Evolutionary conservation across 1,140 invertebrate species (phyloP).

Genomic region (Danaus plexippus): DNA sequence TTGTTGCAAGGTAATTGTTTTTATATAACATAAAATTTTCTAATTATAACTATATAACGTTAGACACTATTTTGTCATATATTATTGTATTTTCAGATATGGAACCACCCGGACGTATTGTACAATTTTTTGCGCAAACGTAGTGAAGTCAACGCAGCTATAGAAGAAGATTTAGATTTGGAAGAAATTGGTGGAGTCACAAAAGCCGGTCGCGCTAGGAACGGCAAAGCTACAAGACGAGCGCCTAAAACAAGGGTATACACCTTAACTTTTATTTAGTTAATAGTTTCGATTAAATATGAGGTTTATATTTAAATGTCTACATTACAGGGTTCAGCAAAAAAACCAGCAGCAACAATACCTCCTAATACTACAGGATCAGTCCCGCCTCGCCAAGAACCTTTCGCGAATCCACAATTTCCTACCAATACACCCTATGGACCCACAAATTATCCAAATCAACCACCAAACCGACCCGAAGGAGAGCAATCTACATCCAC

Average conservation of each 20-base stretch:
- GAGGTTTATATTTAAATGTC: slow-evolving; percentile 11
- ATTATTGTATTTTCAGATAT: slow-evolving; percentile 78
- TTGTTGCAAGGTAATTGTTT: slow-evolving; percentile 87
- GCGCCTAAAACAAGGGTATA: slow-evolving; percentile 43
- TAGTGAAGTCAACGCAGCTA: slow-evolving; percentile 80
- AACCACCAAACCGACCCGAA: slow-evolving; percentile 36
- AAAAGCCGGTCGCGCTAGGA: slow-evolving; percentile 52
- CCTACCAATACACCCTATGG: slow-evolving; percentile 43
- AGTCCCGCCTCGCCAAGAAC: slow-evolving; percentile 21
- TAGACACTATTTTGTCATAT: background rate
- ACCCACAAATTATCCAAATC: slow-evolving; percentile 21
- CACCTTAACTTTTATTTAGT: slow-evolving; percentile 7
- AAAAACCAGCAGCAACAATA: slow-evolving; percentile 79
- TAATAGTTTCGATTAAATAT: background rate
- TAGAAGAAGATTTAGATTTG: slow-evolving; percentile 93
- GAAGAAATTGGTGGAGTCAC: slow-evolving; percentile 72
- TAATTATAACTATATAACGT: background rate
- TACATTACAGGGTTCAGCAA: slow-evolving; percentile 43
- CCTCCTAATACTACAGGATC: slow-evolving; percentile 73
- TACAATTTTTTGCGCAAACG: slow-evolving; percentile 92
- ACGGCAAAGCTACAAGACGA: slow-evolving; percentile 34
- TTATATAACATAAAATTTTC: slow-evolving; percentile 1
- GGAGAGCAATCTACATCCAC: slow-evolving; percentile 35
- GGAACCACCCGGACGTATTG: slow-evolving; percentile 99
- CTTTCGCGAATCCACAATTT: slow-evolving; percentile 29